A percentile compares a stretch with the other conserved stretches of the same genome.
phyloP scores from a whole-genome alignment of 2,888 invertebrate genomes.

The Zele albiditarsus region DNA sequence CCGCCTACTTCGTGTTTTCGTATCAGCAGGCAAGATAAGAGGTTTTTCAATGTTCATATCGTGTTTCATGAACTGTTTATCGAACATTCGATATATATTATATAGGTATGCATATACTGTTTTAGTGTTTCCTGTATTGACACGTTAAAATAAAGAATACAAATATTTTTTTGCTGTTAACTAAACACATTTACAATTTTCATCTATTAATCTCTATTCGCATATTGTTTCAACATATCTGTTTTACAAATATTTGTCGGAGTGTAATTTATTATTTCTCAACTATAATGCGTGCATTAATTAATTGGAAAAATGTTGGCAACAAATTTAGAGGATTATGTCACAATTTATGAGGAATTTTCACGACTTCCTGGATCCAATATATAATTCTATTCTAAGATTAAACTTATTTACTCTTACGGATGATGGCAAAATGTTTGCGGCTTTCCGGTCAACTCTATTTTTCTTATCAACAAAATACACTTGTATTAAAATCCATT shows the following conservation, averaged over 20 bases:
- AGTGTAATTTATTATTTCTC: not conserved
- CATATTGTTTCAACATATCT: not conserved
- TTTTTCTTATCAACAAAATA: constrained; percentile 32
- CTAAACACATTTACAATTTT: not conserved
- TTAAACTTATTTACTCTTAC: not conserved
- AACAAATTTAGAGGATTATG: not conserved
- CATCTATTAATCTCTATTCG: too few species aligned
- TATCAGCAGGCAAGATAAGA: constrained; percentile 57
- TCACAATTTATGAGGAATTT: constrained; percentile 6
- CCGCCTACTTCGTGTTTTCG: constrained; percentile 54
- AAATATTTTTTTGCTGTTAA: not conserved
- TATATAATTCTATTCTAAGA: not conserved
- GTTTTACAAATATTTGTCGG: not conserved
- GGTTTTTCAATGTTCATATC: constrained; percentile 51
- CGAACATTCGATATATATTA: constrained; percentile 22
- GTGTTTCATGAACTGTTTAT: constrained; percentile 36
- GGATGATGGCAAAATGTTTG: constrained; percentile 22
- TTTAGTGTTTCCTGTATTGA: constrained; percentile 12
- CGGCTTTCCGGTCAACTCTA: constrained; percentile 40
- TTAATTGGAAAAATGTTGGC: not conserved
- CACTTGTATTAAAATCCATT: constrained; percentile 1
- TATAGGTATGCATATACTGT: not conserved
- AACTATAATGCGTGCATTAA: not conserved
- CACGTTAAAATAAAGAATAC: not conserved
- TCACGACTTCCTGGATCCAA: not conserved